Base-by-base conservation (phyloP, 2,113 vertebrate species). In the Seriola aureovittata region DNA sequence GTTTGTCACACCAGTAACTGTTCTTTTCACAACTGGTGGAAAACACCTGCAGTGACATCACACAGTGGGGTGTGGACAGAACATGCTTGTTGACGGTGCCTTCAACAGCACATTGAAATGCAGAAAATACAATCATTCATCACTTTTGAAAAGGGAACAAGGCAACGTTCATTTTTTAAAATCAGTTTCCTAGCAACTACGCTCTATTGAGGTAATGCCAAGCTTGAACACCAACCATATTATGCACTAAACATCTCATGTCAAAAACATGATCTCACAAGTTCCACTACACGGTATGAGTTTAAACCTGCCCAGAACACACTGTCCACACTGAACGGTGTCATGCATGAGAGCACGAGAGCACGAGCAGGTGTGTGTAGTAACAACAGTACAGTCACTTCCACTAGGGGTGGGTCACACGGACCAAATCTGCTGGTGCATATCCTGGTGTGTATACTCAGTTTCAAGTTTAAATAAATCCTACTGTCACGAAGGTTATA, bases 181-280 rank as follows among this genome's bases (percentile, higher is more conserved):
- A 71, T 17, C 29, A 32, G 67, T 38, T 74, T 25, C 54, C 44
- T 40, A 34, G 80, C 14, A 69, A 62, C 50, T 0, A 2, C 5
- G 2, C 3, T 40, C 13, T 36, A 8, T 17, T 5, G 1, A 62
- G 16, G 50, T 13, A 78, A 66, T 44, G 7, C 21, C 8, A 23
- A 46, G 40, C 40, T 42, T 42, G 40, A 54, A 71, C 29, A 8
- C 34, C 17, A 10, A 57, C 5, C 38, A 6, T 42, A 25, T 58
- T 46, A n/a, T 2, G 5, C n/a, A 21, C 5, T 42, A 21, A 48
- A 34, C 38, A 76, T 63, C 40, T 19, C 46, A 63, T 52, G 52
- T 54, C 7, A 7, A 52, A 80, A 78, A 66, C 23, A 83, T 67
- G 80, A 63, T 52, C 16, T 71, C 65, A 75, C 75, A 80, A 55